These are phyloP conservation scores for Crenuchus spilurus DNA, from an alignment of 2,797 vertebrate genomes.

Conservation along the genomic window DNA sequence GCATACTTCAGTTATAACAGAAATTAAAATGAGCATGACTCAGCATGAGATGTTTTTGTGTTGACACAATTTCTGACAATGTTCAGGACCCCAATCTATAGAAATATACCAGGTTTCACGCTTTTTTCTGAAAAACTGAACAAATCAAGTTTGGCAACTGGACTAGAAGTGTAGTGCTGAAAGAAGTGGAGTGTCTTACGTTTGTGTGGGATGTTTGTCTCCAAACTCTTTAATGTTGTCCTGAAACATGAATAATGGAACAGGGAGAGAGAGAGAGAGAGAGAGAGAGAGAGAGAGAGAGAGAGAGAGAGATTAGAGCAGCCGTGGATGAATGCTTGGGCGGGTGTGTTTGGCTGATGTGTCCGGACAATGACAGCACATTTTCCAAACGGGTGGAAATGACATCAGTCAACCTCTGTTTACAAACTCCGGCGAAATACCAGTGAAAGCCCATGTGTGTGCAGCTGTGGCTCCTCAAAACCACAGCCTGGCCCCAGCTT, in stretches of 20 bases:
- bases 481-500: conserved; percentile 46
- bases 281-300: conserved; percentile 56
- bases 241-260: conserved; percentile 77
- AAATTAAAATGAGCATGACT: too few relatives aligned
- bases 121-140: too few relatives aligned
- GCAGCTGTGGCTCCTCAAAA: conserved; percentile 63
- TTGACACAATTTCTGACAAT: too few relatives aligned
- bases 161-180: conserved; percentile 70
- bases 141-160: too few relatives aligned
- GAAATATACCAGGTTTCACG: too few relatives aligned
- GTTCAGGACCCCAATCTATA: too few relatives aligned
- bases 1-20: too few relatives aligned
- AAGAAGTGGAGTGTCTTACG: conserved; percentile 77
- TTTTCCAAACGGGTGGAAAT: conserved; percentile 82
- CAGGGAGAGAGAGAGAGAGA: conserved; percentile 63
- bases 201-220: conserved; percentile 93
- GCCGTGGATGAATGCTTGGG: conserved; percentile 59
- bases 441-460: conserved; percentile 71
- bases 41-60: too few relatives aligned
- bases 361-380: conserved; percentile 82
- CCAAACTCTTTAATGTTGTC: conserved; percentile 97
- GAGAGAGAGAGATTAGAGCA: conserved; percentile 60
- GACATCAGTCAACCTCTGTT: conserved; percentile 82
- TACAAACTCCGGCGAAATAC: conserved; percentile 69
- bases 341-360: conserved; percentile 72